A percentile compares a stretch with the other conserved stretches of the same genome.
phyloP scores from a whole-genome alignment of 1,140 invertebrate species.

The Cyphomyrmex costatus region DNA sequence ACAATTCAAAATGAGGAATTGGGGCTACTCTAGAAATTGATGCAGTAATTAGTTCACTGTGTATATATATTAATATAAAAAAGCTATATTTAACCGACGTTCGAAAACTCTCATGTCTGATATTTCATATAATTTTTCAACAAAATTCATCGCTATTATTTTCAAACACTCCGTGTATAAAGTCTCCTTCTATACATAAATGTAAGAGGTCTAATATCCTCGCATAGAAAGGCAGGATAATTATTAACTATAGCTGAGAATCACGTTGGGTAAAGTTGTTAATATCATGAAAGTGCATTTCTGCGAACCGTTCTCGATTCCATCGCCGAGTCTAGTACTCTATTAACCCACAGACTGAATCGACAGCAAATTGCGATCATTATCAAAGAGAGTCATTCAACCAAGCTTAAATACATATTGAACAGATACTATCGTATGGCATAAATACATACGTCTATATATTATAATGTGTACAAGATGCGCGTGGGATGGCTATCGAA shows the following conservation, averaged over 20 bases:
- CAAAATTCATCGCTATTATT: neutral
- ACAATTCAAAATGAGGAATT: too few relatives aligned
- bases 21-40: too few relatives aligned
- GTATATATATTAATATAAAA: too few relatives aligned
- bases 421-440: neutral
- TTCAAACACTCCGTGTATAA: neutral
- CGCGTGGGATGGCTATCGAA: neutral
- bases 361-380: conserved; percentile 21
- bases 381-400: conserved; percentile 21
- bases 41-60: too few relatives aligned
- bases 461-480: neutral
- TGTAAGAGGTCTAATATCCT: neutral
- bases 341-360: conserved; percentile 22
- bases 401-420: conserved; percentile 14
- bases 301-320: conserved; percentile 29
- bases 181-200: neutral
- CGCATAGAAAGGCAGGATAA: conserved; percentile 4
- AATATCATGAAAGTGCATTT: conserved; percentile 49
- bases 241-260: conserved; percentile 19
- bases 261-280: conserved; percentile 17
- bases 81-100: too few relatives aligned
- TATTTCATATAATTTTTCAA: neutral
- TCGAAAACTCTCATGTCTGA: too few relatives aligned
- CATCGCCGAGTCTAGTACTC: neutral
- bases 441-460: neutral